phyloP scores from a whole-genome alignment of 2,888 invertebrate genomes.

The Chelonus formosanus region DNA sequence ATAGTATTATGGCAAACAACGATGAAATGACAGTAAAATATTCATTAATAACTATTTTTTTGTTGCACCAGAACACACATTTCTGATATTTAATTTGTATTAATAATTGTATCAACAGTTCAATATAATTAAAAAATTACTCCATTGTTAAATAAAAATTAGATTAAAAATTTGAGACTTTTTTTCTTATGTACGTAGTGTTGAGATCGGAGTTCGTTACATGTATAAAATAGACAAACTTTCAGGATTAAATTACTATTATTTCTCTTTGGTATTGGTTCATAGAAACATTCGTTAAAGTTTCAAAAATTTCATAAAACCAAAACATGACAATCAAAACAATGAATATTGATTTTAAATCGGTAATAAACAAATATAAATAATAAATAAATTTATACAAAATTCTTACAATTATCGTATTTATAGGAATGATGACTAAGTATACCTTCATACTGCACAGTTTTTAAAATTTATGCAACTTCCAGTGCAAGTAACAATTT shows the following conservation, averaged over 20 bases:
- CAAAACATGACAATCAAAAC: constrained; percentile 5
- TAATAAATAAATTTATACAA: constrained; percentile 44
- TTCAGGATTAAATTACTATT: constrained; percentile 22
- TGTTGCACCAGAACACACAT: too few species aligned
- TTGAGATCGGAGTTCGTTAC: constrained; percentile 16
- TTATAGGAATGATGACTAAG: constrained; percentile 54
- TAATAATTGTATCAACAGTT: constrained; percentile 18
- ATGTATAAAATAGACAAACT: constrained; percentile 34
- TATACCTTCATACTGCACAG: constrained; percentile 44
- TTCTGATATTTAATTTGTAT: too few species aligned
- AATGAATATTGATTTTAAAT: constrained; percentile 29
- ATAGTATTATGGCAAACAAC: too few species aligned
- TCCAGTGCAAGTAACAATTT: constrained; percentile 45
- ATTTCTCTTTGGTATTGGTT: constrained; percentile 8
- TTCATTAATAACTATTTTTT: too few species aligned
- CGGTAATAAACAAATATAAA: constrained; percentile 29
- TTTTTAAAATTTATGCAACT: constrained; percentile 46
- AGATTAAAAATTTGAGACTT: constrained; percentile 27
- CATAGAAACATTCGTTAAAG: too few species aligned
- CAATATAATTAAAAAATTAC: constrained; percentile 35
- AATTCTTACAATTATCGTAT: constrained; percentile 40
- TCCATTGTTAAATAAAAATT: constrained; percentile 15
- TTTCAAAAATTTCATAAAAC: too few species aligned
- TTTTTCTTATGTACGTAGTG: background rate
- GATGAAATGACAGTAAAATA: too few species aligned